phyloP scores from a whole-genome alignment of 2,113 vertebrate species.

The Neolamprologus ventralis region DNA sequence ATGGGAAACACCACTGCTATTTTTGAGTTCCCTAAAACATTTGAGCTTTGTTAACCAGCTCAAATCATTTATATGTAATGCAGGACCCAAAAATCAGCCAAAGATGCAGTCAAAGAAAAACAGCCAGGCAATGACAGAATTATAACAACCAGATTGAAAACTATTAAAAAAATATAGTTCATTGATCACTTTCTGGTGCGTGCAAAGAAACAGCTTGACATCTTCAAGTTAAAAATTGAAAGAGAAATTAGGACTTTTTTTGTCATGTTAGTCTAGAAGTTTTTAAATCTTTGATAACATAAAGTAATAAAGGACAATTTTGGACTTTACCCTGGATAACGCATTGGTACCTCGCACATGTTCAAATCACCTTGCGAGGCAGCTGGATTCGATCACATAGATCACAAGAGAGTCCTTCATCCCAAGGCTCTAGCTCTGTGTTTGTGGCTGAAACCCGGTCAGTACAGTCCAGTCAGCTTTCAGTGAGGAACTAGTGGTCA shows the following conservation, averaged over 20 bases:
- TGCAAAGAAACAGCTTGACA: neutral
- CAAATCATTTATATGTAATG: neutral
- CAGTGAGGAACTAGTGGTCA: neutral
- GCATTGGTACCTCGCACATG: neutral
- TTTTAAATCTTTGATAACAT: neutral
- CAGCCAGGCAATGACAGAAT: neutral
- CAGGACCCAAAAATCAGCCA: neutral
- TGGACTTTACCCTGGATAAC: neutral
- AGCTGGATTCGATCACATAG: neutral
- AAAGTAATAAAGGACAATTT: neutral
- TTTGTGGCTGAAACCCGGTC: neutral
- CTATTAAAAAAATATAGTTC: neutral
- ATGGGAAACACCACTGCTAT: neutral
- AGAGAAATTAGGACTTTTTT: neutral
- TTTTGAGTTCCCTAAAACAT: neutral
- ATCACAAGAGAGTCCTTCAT: neutral
- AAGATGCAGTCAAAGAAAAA: neutral
- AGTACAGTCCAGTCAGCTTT: neutral
- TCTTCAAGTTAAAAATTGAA: neutral
- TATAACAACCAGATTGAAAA: neutral
- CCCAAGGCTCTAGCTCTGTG: neutral
- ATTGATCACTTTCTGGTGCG: neutral
- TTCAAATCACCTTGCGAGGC: neutral
- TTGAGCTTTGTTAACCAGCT: neutral
- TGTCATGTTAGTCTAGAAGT: neutral